Base-by-base conservation (phyloP, 2,113 vertebrate genomes). In the Chloropsis cyanopogon region DNA sequence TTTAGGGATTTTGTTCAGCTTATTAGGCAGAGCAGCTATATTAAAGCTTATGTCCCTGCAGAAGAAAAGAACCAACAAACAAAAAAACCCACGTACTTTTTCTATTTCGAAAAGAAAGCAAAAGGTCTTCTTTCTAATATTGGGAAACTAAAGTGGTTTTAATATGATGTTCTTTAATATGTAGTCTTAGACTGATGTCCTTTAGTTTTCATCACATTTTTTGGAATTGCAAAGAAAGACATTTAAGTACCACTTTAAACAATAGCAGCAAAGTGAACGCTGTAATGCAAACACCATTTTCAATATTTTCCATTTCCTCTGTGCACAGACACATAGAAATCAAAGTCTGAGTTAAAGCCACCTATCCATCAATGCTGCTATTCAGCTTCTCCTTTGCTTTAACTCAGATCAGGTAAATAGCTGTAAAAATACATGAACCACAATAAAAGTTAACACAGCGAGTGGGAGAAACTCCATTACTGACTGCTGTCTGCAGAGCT, bases 11-110 rank as follows among this genome's bases (percentile, higher is more conserved):
- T 82, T 79, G 20, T 39, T 87, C 68, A 41, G 7, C n/a, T 82
- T 96, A 84, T 76, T 86, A 92, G 85, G 82, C 92, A 85, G 82
- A 93, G 11, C 12, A 61, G 29, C n/a, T 88, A 21, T 54, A 88
- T 90, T 81, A 87, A 82, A 86, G 25, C 46, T 86, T 93, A 90
- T 6, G 77, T 82, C 82, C 47, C 57, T 90, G 50, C 20, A 31
- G 20, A 42, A 28, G 37, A 85, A 73, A 59, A 96, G 65, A 82
- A 49, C 13, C 37, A 90, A 66, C 29, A 54, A 83, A 9, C 33
- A 29, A 85, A 49, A 39, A 7, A 41, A 18, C 1, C 64, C 14
- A 20, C 7, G 66, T 8, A 61, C 2, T 7, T 54, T 90, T 96
- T 86, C 21, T 50, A 56, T 92, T 89, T 70, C 42, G 23, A 78